Conservation (phyloP, 2,797 vertebrate genomes). For the Clarias fuscus region DNA sequence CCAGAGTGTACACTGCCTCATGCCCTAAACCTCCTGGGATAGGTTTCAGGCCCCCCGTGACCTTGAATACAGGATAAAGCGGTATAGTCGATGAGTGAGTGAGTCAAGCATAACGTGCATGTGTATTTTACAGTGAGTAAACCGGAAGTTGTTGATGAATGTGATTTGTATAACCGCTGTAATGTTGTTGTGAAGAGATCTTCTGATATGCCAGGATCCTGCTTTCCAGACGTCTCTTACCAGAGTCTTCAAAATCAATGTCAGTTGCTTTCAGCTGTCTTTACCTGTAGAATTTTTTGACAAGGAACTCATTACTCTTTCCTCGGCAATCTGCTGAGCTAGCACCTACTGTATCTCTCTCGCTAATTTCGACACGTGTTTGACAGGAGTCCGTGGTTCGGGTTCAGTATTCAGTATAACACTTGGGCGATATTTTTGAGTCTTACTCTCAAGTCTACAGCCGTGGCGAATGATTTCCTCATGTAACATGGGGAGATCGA, state of each 20-base stretch:
- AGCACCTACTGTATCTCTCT: not conserved
- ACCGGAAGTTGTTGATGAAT: not conserved
- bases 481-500: not conserved
- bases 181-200: not conserved
- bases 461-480: not conserved
- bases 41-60: too few species aligned
- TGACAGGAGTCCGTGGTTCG: not conserved
- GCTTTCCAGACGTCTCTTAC: not conserved
- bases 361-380: not conserved
- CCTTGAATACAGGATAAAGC: too few species aligned
- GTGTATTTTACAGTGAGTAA: not conserved
- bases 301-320: not conserved
- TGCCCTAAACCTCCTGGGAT: too few species aligned
- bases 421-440: not conserved
- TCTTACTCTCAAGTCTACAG: not conserved
- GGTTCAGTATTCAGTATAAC: not conserved
- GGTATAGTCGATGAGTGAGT: too few species aligned
- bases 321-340: not conserved
- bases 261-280: not conserved
- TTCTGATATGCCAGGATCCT: not conserved
- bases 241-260: not conserved
- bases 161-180: not conserved
- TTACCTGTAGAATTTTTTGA: not conserved
- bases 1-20: too few species aligned
- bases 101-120: too few species aligned